phyloP scores from a whole-genome alignment of 2,797 vertebrate species.

The Thripadectes ignobilis region DNA sequence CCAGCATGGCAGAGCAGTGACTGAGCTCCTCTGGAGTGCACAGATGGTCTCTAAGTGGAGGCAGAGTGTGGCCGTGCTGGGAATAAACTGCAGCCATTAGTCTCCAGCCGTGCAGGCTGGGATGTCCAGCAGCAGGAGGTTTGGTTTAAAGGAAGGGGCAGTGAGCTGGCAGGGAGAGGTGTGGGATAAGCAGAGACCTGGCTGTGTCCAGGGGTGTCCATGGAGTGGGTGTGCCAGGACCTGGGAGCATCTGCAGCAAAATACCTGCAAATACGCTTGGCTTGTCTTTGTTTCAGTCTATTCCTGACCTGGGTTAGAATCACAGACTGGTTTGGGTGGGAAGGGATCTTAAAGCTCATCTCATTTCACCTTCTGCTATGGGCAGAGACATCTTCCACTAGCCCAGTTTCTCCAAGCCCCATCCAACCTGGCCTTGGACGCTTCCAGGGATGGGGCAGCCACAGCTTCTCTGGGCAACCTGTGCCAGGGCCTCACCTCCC shows the following conservation, averaged over 20 bases:
- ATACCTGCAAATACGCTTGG: accelerated
- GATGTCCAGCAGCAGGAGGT: not conserved
- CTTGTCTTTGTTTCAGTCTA: not conserved
- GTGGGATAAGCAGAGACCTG: not conserved
- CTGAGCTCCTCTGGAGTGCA: not conserved
- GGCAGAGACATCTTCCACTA: not conserved
- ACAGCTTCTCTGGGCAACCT: not conserved
- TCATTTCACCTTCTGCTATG: not conserved
- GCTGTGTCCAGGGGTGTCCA: not conserved
- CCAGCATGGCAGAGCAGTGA: accelerated
- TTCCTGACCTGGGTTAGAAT: not conserved
- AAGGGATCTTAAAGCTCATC: not conserved
- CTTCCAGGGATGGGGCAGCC: not conserved
- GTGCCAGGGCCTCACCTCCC: not conserved
- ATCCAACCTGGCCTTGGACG: accelerated
- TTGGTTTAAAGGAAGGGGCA: not conserved
- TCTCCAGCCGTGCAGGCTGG: not conserved
- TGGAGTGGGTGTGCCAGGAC: not conserved
- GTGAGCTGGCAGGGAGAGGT: not conserved
- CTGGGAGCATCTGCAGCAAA: not conserved
- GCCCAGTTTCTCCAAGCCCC: not conserved
- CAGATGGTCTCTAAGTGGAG: not conserved
- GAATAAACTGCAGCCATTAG: slow-evolving; percentile 45
- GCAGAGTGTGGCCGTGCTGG: slow-evolving; percentile 1
- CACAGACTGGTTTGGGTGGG: not conserved